Evolutionary conservation across 2,113 vertebrate species (phyloP).

Genomic region (Riparia riparia): DNA sequence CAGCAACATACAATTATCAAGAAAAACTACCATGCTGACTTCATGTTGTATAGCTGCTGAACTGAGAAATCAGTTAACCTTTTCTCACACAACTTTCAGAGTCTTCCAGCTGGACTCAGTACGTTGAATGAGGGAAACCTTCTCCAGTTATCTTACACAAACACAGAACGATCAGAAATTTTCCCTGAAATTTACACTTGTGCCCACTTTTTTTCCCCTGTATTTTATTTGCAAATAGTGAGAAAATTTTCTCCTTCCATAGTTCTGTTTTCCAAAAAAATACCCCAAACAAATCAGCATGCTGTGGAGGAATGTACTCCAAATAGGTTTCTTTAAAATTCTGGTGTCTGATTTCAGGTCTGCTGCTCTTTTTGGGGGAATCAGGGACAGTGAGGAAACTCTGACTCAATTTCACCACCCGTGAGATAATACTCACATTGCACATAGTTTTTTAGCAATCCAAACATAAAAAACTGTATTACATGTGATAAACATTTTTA

Average conservation of each 20-base stretch:
- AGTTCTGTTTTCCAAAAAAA: background rate
- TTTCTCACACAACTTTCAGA: constrained; percentile 75
- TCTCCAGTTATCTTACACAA: constrained; percentile 24
- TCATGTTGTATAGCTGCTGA: constrained; percentile 80
- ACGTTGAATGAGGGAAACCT: background rate
- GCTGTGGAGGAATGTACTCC: background rate
- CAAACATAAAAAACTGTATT: background rate
- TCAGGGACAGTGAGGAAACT: background rate
- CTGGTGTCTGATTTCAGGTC: background rate
- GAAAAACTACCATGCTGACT: constrained; percentile 80
- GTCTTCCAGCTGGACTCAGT: constrained; percentile 68
- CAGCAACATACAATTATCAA: constrained; percentile 86
- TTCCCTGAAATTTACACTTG: background rate
- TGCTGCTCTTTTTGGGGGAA: background rate
- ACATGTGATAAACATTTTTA: background rate
- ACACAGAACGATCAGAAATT: background rate
- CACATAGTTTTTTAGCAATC: background rate
- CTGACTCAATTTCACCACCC: background rate
- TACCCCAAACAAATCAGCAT: background rate
- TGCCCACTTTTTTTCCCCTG: fast-evolving
- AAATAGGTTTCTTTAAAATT: background rate
- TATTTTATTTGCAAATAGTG: background rate
- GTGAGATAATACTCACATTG: background rate
- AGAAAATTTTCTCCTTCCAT: background rate
- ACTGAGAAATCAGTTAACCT: constrained; percentile 81